These are phyloP conservation scores for Sporophila hypoxantha DNA, from an alignment of 2,113 vertebrate species.

Conservation along the genomic window DNA sequence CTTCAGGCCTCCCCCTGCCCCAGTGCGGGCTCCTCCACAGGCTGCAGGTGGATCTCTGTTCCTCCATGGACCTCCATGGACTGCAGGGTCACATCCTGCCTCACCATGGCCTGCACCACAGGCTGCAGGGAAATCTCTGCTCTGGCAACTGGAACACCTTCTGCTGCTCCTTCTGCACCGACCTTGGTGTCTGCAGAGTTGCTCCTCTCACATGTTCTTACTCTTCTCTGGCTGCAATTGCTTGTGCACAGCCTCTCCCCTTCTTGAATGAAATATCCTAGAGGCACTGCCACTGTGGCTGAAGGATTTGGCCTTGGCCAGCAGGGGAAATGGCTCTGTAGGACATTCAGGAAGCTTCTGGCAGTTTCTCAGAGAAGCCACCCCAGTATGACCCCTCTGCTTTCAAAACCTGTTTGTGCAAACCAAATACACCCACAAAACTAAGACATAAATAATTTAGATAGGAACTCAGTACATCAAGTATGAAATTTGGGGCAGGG, in stretches of 20 bases:
- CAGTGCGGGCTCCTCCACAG: not conserved
- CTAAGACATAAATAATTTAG: not conserved
- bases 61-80: not conserved
- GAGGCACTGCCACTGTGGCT: not conserved
- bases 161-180: not conserved
- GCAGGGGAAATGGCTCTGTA: not conserved
- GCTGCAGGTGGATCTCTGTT: not conserved
- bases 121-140: not conserved
- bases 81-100: not conserved
- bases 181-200: not conserved
- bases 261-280: not conserved
- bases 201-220: not conserved
- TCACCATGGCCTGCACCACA: not conserved
- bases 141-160: not conserved
- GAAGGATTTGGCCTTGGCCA: not conserved
- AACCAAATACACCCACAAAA: not conserved
- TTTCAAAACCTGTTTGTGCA: not conserved
- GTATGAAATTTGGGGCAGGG: not conserved
- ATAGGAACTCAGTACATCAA: not conserved
- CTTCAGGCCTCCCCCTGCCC: not conserved
- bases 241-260: not conserved
- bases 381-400: fast-evolving
- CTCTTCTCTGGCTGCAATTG: not conserved
- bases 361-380: not conserved
- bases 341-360: not conserved